These are phyloP conservation scores for Nemotelus nigrinus DNA, from an alignment of 2,888 invertebrate genomes.

Conservation along the genomic window DNA sequence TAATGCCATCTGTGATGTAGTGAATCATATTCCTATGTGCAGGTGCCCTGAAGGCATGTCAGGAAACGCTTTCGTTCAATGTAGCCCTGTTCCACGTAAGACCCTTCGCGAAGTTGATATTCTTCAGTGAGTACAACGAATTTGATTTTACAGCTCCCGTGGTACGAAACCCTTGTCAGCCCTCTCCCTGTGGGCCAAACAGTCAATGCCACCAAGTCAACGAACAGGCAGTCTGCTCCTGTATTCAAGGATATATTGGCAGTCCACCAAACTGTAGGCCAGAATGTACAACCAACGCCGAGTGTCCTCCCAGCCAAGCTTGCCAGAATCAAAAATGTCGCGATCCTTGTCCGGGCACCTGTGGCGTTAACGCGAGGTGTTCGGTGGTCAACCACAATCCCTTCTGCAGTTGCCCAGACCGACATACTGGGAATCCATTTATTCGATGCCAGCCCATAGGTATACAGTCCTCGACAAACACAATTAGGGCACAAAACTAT, in stretches of 20 bases:
- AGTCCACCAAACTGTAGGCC: constrained; percentile 78
- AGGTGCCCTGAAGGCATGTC: constrained; percentile 78
- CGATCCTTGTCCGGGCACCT: constrained; percentile 80
- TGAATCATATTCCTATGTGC: constrained; percentile 82
- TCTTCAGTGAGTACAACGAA: neutral
- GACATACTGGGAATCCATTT: constrained; percentile 78
- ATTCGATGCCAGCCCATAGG: constrained; percentile 67
- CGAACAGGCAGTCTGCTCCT: constrained; percentile 73
- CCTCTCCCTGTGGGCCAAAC: constrained; percentile 78
- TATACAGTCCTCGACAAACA: constrained; percentile 51
- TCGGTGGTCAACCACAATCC: constrained; percentile 80
- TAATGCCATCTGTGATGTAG: constrained; percentile 82
- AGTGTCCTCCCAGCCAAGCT: constrained; percentile 74
- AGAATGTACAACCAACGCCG: constrained; percentile 76
- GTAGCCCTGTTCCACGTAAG: constrained; percentile 64
- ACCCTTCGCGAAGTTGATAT: neutral
- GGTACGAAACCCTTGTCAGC: constrained; percentile 71
- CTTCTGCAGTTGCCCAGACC: constrained; percentile 73
- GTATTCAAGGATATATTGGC: constrained; percentile 72
- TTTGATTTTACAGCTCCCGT: constrained; percentile 60
- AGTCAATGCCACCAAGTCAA: constrained; percentile 74
- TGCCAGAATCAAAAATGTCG: constrained; percentile 78
- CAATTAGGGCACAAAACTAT: neutral
- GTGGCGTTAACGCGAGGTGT: constrained; percentile 76
- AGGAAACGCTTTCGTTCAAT: constrained; percentile 82